A percentile compares a stretch with the other conserved stretches of the same genome.
Evolutionary conservation across 2,888 invertebrate genomes (phyloP).

Genomic region (Dryobotodes eremita): DNA sequence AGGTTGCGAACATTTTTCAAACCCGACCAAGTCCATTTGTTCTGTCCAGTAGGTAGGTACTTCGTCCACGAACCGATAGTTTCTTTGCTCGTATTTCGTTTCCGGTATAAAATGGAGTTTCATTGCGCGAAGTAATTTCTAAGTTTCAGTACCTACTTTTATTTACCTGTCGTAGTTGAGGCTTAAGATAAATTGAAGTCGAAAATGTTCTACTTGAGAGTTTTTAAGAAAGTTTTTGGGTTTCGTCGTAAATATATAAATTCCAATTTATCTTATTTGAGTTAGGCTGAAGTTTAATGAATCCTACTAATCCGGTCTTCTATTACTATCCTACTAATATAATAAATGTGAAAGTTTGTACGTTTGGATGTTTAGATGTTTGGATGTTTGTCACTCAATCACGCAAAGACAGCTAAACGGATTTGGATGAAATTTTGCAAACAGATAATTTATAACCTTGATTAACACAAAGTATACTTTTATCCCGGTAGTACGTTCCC

Average conservation of each 20-base stretch:
- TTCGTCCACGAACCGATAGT: constrained; percentile 10
- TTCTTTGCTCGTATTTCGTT: constrained; percentile 29
- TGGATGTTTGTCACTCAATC: too few species aligned
- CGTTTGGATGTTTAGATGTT: too few species aligned
- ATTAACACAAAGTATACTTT: too few species aligned
- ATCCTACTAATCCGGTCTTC: background rate
- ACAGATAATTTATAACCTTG: too few species aligned
- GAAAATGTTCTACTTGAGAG: constrained; percentile 26
- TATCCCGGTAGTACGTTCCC: too few species aligned
- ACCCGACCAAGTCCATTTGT: constrained; percentile 38
- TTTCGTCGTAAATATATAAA: constrained; percentile 3
- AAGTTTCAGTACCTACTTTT: constrained; percentile 39
- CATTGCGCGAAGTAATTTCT: constrained; percentile 29
- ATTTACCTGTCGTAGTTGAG: constrained; percentile 28
- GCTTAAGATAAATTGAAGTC: constrained; percentile 26
- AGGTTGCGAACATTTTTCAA: constrained; percentile 46
- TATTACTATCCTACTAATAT: too few species aligned
- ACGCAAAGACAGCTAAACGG: too few species aligned
- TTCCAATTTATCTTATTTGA: constrained; percentile 19
- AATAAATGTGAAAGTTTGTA: too few species aligned
- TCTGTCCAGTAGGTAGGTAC: constrained; percentile 4
- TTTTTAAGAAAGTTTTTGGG: constrained; percentile 29
- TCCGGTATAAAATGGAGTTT: constrained; percentile 35
- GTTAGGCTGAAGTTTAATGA: constrained; percentile 19
- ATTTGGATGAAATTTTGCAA: too few species aligned